phyloP scores from a whole-genome alignment of 92 coral and sea anemone genomes.

The Heliopora coerulea region DNA sequence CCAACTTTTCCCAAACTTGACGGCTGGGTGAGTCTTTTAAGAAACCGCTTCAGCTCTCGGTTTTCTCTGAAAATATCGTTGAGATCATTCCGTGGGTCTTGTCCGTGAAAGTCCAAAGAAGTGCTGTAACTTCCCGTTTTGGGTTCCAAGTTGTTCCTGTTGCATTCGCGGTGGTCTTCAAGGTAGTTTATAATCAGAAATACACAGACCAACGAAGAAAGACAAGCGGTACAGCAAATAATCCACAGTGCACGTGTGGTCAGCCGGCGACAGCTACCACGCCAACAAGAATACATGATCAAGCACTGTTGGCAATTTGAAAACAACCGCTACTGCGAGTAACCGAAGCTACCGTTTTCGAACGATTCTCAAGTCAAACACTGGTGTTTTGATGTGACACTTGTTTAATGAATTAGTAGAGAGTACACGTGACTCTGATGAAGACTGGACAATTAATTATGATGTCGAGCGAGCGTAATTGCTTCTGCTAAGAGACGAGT shows the following conservation, averaged over 20 bases:
- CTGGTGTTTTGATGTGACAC: conserved; percentile 12
- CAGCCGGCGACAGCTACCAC: conserved; percentile 4
- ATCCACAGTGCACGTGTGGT: conserved; percentile 11
- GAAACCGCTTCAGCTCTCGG: neutral
- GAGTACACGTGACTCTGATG: neutral
- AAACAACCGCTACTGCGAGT: neutral
- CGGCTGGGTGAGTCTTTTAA: neutral
- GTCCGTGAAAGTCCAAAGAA: neutral
- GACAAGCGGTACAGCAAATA: conserved; percentile 4
- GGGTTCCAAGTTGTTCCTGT: neutral
- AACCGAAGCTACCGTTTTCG: neutral
- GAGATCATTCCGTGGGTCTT: neutral
- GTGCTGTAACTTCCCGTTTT: neutral
- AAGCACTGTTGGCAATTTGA: neutral
- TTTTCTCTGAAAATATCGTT: neutral
- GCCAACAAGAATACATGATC: conserved; percentile 7
- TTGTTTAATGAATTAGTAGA: conserved; percentile 16
- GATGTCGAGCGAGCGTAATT: conserved; percentile 39
- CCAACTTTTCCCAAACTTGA: neutral
- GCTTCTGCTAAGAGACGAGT: conserved; percentile 16
- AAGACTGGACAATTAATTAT: conserved; percentile 27
- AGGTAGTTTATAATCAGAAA: conserved; percentile 10
- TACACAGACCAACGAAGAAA: neutral
- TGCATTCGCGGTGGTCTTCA: conserved; percentile 17
- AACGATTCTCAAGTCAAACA: conserved; percentile 1